Conservation (phyloP, 1,140 invertebrate genomes). For the Caenorhabditis tropicalis region DNA sequence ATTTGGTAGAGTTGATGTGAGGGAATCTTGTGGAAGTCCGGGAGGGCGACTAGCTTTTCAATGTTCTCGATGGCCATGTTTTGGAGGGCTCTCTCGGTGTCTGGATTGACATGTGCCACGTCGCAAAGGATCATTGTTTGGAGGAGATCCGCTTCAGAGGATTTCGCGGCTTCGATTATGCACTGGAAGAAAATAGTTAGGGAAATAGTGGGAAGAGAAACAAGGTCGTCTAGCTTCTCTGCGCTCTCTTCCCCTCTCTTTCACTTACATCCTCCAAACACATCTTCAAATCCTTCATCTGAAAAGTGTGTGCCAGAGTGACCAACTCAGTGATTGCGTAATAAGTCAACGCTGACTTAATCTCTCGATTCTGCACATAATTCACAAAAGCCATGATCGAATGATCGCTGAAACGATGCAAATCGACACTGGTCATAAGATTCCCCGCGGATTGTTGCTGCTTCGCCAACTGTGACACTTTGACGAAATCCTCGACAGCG, state of each 20-base stretch:
- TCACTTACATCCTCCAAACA: constrained; percentile 7
- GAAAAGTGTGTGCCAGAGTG: constrained; percentile 1
- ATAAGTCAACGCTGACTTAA: neutral
- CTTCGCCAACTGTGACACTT: neutral
- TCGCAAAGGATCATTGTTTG: constrained; percentile 28
- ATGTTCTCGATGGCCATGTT: neutral
- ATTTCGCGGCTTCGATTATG: constrained; percentile 8
- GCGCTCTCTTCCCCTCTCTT: neutral
- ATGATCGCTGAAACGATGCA: neutral
- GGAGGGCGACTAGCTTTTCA: neutral
- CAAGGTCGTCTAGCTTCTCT: too few species aligned
- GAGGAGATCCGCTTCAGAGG: constrained; percentile 12
- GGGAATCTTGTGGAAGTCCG: constrained; percentile 38
- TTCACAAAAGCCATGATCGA: constrained; percentile 12
- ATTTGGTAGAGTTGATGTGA: constrained; percentile 20
- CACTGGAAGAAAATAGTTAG: neutral
- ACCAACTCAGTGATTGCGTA: constrained; percentile 3
- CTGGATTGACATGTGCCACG: constrained; percentile 28
- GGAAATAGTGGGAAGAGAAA: too few species aligned
- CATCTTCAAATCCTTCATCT: constrained; percentile 17
- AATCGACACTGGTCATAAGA: neutral
- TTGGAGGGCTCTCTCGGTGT: constrained; percentile 14
- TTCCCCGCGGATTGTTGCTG: neutral
- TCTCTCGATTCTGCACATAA: neutral
- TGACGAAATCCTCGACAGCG: neutral